These are phyloP conservation scores for Drosophila pseudotakahashii DNA, from an alignment of 2,888 invertebrate species.

Conservation along the genomic window DNA sequence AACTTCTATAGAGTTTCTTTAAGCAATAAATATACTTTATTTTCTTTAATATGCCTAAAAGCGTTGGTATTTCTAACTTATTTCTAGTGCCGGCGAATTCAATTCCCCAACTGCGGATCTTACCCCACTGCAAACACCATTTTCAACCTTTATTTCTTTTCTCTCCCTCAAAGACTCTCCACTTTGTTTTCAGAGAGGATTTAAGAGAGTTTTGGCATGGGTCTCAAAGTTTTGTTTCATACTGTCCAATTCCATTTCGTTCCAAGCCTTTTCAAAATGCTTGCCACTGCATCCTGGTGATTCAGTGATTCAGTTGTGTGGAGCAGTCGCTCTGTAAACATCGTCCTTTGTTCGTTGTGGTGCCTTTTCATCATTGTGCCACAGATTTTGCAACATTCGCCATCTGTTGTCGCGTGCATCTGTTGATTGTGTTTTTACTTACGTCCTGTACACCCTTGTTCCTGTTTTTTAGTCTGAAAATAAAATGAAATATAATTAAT, in stretches of 20 bases:
- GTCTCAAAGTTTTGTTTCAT: not conserved
- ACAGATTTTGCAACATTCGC: not conserved
- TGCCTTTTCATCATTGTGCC: not conserved
- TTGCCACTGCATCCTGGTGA: not conserved
- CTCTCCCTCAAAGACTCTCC: not conserved
- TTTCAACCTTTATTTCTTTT: not conserved
- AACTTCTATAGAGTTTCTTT: not conserved
- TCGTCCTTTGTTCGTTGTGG: constrained; percentile 6
- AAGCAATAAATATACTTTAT: not conserved
- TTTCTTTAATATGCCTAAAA: not conserved
- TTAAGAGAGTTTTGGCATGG: constrained; percentile 3
- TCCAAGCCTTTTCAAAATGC: not conserved
- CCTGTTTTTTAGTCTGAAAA: not conserved
- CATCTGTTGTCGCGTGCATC: constrained; percentile 13
- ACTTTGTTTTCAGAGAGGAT: not conserved
- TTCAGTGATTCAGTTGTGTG: constrained; percentile 1
- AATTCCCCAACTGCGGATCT: not conserved
- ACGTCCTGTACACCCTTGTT: not conserved
- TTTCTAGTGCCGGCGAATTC: constrained; percentile 4
- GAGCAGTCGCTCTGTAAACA: constrained; percentile 5
- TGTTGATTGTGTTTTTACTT: constrained; percentile 5
- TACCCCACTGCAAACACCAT: not conserved
- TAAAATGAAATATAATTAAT: no score
- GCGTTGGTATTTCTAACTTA: not conserved
- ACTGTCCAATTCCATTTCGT: constrained; percentile 2